A percentile compares a stretch with the other conserved stretches of the same genome.
These are phyloP conservation scores for Metopolophium dirhodum DNA, from an alignment of 1,140 invertebrate genomes.

Conservation along the genomic window DNA sequence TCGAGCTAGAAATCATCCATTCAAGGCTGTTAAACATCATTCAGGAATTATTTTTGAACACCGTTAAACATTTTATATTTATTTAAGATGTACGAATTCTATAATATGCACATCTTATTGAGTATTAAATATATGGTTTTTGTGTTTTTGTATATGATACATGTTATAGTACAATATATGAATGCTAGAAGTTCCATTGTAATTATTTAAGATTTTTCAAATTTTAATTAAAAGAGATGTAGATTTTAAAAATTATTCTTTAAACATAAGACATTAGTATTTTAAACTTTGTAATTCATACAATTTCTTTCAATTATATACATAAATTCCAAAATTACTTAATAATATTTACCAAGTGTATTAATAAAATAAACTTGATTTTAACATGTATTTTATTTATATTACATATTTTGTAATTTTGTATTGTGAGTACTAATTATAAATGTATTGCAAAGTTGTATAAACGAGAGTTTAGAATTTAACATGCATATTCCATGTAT, in stretches of 20 bases:
- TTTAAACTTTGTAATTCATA: background rate
- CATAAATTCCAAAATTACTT: no score
- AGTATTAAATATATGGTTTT: background rate
- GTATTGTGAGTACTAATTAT: no score
- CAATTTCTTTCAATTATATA: no score
- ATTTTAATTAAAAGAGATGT: background rate
- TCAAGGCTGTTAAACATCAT: conserved; percentile 44
- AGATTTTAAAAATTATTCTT: background rate
- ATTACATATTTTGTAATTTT: no score
- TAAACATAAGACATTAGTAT: background rate
- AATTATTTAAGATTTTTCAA: background rate
- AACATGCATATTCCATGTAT: no score
- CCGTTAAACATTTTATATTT: background rate
- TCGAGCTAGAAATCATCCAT: conserved; percentile 47
- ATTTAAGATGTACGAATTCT: background rate
- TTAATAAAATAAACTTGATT: background rate
- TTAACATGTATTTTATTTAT: no score
- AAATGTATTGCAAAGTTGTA: no score
- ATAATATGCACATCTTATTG: background rate
- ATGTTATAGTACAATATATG: background rate
- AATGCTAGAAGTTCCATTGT: background rate
- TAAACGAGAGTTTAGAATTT: no score
- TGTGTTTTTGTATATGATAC: background rate
- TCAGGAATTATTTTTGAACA: conserved; percentile 54
- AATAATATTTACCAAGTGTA: background rate